These are phyloP conservation scores for Eulacestoma nigropectus DNA, from an alignment of 2,113 vertebrate species.

Conservation along the genomic window DNA sequence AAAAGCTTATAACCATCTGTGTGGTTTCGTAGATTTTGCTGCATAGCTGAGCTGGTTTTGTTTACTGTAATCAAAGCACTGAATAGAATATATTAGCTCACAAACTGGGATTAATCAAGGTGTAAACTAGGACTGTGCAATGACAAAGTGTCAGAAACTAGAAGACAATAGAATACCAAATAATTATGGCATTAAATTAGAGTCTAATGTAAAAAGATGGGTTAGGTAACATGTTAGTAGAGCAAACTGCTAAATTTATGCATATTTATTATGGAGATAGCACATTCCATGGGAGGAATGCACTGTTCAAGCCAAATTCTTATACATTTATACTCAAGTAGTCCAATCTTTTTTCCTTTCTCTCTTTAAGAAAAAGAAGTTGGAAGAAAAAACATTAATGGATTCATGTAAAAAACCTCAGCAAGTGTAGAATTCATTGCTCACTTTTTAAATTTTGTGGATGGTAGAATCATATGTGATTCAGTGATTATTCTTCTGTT, in stretches of 20 bases:
- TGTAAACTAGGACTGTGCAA: slow-evolving; percentile 66
- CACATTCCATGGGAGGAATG: slow-evolving; percentile 28
- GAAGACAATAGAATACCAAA: slow-evolving; percentile 38
- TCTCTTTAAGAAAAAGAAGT: background rate
- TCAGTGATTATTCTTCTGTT: background rate
- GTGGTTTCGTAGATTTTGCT: slow-evolving; percentile 73
- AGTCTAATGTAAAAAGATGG: background rate
- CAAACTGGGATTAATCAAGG: slow-evolving; percentile 54
- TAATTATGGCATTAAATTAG: slow-evolving; percentile 51
- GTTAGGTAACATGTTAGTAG: slow-evolving; percentile 7
- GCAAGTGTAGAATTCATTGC: background rate
- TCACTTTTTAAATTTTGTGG: background rate
- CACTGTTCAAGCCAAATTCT: background rate
- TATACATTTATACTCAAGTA: background rate
- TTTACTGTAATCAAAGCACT: slow-evolving; percentile 77
- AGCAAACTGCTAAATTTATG: background rate
- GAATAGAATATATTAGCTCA: slow-evolving; percentile 67
- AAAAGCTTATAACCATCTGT: slow-evolving; percentile 81
- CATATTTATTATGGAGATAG: slow-evolving; percentile 34
- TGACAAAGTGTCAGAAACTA: slow-evolving; percentile 14
- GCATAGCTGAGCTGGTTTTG: slow-evolving; percentile 77
- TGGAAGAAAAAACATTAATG: background rate
- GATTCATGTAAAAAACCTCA: background rate
- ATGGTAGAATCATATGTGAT: background rate
- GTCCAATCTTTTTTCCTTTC: background rate